Evolutionary conservation across 2,797 vertebrate genomes (phyloP).

Genomic region (Threskiornis aethiopicus): DNA sequence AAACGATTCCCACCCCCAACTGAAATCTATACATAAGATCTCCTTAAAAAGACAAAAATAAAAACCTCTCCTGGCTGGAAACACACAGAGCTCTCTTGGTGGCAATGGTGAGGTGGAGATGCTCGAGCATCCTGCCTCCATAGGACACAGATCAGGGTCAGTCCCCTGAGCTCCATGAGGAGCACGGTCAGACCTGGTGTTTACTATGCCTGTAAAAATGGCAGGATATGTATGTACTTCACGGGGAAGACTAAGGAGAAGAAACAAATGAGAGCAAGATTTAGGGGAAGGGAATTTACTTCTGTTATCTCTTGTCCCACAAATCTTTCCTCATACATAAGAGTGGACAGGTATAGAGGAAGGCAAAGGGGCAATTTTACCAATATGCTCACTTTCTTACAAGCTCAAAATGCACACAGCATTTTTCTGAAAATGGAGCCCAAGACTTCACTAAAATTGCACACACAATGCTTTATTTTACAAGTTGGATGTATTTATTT

Average conservation of each 20-base stretch:
- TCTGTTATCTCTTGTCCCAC: background rate
- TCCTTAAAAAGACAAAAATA: background rate
- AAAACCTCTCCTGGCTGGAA: background rate
- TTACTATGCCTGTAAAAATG: background rate
- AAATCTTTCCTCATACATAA: background rate
- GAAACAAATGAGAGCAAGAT: background rate
- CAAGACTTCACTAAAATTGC: background rate
- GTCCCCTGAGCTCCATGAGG: background rate
- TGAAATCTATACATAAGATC: background rate
- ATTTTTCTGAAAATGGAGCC: background rate
- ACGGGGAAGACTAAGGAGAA: background rate
- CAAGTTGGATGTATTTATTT: background rate
- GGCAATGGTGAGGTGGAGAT: background rate
- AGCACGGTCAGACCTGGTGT: background rate
- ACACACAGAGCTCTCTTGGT: background rate
- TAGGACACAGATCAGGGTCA: background rate
- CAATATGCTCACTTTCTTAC: background rate
- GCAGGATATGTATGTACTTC: background rate
- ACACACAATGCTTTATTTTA: background rate
- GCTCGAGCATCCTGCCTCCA: background rate
- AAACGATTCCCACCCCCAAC: background rate
- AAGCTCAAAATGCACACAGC: background rate
- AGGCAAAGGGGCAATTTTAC: background rate
- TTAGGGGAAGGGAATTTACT: background rate
- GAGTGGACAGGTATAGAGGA: background rate